A percentile compares a stretch with the other conserved stretches of the same genome.
These are phyloP conservation scores for Platycheirus albimanus DNA, from an alignment of 2,888 invertebrate genomes.

Conservation along the genomic window DNA sequence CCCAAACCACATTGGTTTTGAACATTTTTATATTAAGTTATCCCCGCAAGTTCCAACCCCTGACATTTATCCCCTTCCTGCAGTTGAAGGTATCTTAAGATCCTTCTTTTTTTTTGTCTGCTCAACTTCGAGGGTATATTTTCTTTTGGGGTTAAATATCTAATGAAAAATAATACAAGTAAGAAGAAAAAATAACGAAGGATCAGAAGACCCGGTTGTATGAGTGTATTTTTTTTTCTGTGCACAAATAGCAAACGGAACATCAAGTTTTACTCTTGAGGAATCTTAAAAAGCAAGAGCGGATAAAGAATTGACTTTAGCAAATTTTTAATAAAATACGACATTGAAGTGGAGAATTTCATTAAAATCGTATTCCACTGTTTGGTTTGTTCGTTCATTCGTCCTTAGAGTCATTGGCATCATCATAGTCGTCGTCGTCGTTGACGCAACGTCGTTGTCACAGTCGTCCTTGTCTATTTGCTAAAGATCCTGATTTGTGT, in stretches of 20 bases:
- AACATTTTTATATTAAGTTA: conserved; percentile 49
- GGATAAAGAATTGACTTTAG: conserved; percentile 77
- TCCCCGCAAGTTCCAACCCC: conserved; percentile 22
- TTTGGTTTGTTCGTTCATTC: conserved; percentile 71
- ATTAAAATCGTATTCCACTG: conserved; percentile 75
- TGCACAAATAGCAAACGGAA: conserved; percentile 69
- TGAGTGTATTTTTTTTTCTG: not conserved
- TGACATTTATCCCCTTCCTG: conserved; percentile 4
- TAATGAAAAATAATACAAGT: conserved; percentile 70
- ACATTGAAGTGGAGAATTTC: conserved; percentile 78
- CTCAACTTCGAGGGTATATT: conserved; percentile 40
- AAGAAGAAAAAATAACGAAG: conserved; percentile 47
- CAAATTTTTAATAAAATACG: conserved; percentile 78
- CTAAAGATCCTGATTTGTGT: conserved; percentile 68
- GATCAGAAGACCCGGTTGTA: conserved; percentile 50
- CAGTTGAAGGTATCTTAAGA: no score
- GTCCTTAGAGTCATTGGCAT: conserved; percentile 58
- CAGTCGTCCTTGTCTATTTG: conserved; percentile 69
- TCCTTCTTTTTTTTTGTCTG: not conserved
- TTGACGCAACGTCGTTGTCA: no score
- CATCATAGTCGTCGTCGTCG: conserved; percentile 15
- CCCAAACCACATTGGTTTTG: conserved; percentile 45
- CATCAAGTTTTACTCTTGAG: conserved; percentile 75
- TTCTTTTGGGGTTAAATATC: conserved; percentile 72
- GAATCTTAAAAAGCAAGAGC: conserved; percentile 75